These are phyloP conservation scores for Venturia canescens DNA, from an alignment of 1,140 invertebrate species.

Conservation along the genomic window DNA sequence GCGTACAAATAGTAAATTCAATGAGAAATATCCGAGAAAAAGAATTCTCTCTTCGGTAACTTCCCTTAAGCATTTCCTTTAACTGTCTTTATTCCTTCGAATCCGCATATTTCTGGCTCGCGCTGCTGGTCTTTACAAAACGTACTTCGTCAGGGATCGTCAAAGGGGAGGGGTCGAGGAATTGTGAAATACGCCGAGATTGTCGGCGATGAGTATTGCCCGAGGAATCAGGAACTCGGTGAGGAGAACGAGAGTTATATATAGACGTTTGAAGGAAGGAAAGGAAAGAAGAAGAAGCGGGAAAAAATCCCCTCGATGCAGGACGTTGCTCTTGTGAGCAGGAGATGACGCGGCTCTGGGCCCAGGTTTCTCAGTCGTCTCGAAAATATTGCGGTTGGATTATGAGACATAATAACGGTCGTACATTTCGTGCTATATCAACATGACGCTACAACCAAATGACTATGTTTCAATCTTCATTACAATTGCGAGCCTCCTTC, in stretches of 20 bases:
- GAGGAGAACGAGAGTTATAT: slow-evolving; percentile 38
- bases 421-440: slow-evolving; percentile 67
- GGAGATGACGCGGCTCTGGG: background rate
- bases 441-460: slow-evolving; percentile 63
- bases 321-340: background rate
- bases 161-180: slow-evolving; percentile 1
- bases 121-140: slow-evolving; percentile 3
- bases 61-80: background rate
- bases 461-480: slow-evolving; percentile 69
- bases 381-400: slow-evolving; percentile 73
- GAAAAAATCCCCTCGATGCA: background rate
- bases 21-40: background rate
- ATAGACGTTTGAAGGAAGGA: background rate
- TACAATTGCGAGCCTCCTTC: slow-evolving; percentile 57
- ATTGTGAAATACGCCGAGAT: slow-evolving; percentile 33
- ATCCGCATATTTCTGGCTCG: background rate
- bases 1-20: background rate
- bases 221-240: slow-evolving; percentile 36
- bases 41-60: background rate
- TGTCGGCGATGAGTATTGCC: slow-evolving; percentile 27
- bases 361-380: slow-evolving; percentile 57
- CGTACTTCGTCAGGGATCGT: background rate
- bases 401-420: slow-evolving; percentile 74
- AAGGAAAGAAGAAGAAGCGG: background rate
- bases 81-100: background rate